phyloP scores from a whole-genome alignment of 1,140 invertebrate genomes.

The Brachionus plicatilis region DNA sequence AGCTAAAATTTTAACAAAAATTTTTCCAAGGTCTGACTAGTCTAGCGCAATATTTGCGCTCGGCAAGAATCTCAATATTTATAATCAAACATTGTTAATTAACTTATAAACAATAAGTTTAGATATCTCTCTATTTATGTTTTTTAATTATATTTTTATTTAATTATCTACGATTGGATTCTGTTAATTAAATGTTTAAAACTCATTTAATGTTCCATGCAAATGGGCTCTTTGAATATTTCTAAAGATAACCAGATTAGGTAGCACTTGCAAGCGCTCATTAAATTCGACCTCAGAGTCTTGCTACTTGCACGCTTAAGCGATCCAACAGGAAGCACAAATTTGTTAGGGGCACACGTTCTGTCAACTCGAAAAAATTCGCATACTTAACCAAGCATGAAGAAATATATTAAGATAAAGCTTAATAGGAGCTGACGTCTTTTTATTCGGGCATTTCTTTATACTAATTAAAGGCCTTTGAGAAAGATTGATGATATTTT shows the following conservation, averaged over 20 bases:
- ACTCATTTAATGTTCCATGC: slow-evolving; percentile 8
- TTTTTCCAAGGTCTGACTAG: not conserved
- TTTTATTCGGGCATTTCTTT: slow-evolving; percentile 27
- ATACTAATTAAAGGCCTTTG: slow-evolving; percentile 9
- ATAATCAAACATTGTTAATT: slow-evolving; percentile 28
- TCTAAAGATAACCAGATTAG: not conserved
- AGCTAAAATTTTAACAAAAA: not conserved
- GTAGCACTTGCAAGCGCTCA: not conserved
- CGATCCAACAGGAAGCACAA: not conserved
- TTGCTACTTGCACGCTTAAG: not conserved
- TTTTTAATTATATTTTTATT: slow-evolving; percentile 33
- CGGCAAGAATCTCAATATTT: not conserved
- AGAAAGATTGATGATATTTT: slow-evolving; percentile 5
- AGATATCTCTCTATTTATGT: not conserved
- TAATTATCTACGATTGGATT: slow-evolving; percentile 26
- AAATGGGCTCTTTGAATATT: not conserved
- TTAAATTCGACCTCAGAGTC: not conserved
- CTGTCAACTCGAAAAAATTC: slow-evolving; percentile 33
- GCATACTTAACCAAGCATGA: slow-evolving; percentile 3
- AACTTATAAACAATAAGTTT: slow-evolving; percentile 6
- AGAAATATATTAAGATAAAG: not conserved
- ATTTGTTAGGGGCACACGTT: slow-evolving; percentile 22
- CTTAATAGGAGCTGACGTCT: slow-evolving; percentile 19
- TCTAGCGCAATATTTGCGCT: not conserved
- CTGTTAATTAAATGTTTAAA: slow-evolving; percentile 6